Base-by-base conservation (phyloP, 2,888 invertebrate genomes). In the Sphinx pinastri region DNA sequence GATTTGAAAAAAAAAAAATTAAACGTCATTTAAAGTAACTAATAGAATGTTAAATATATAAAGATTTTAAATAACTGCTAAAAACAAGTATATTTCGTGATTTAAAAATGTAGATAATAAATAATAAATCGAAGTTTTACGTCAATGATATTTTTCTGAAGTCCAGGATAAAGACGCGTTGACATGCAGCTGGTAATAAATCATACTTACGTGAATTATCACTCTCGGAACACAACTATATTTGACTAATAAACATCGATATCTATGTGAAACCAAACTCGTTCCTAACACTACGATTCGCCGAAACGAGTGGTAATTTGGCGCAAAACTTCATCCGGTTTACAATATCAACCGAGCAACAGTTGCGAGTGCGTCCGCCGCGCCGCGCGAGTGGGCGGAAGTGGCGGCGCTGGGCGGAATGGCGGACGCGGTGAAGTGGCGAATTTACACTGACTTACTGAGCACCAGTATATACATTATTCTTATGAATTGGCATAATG, bases 331-430 rank as follows among this genome's bases (percentile, higher is more conserved):
- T 5, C 16, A 16, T 45, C 47, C 47, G 19, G 19, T 19, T 63
- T 49, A 49, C 63, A 49, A 63, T 49, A 12, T 63, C 13, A 63
- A 63, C 47, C 49, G 63, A 47, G 63, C 63, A 63, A 63, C 63
- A 63, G 63, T 63, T 63, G 49, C 63, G 13, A 12, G 13, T 1
- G 47, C 49, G 19, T 63, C 45, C 49, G 49, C n/a, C n/a, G 38
- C 8, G 11, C 45, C 16, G 12, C 10, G 49, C 16, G 47, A 63
- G 12, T 45, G 55, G 16, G 55, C 55, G 55, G 55, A 55, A 60
- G 45, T 45, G 45, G 45, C 45, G 59, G 31, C 11, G 31, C 16
- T 11, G 47, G 60, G 60, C 60, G 16, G n/a, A 45, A 6, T 45
- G 16, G 63, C 47, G 47, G 47, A 63, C 4, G 59, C n/a, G 59